phyloP scores from a whole-genome alignment of 2,797 vertebrate genomes.

The Scolopax bukidnonensis region DNA sequence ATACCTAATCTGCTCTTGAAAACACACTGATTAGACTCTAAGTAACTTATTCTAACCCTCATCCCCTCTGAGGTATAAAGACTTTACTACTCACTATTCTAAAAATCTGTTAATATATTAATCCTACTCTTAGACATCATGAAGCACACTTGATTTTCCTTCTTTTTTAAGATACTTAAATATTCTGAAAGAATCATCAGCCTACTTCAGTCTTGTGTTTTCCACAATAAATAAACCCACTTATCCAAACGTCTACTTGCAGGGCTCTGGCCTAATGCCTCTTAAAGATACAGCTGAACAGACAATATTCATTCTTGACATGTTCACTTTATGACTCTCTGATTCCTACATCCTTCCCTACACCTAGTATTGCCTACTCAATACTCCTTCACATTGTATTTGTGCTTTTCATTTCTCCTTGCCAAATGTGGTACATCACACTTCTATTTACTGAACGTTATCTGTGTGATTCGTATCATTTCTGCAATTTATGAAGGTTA shows the following conservation, averaged over 20 bases:
- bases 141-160: not conserved
- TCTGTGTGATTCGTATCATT: not conserved
- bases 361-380: not conserved
- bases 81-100: not conserved
- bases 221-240: not conserved
- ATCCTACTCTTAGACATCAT: not conserved
- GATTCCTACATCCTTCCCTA: not conserved
- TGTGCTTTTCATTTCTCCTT: not conserved
- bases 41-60: not conserved
- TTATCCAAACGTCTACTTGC: not conserved
- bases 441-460: not conserved
- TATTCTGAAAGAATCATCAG: not conserved
- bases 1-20: not conserved
- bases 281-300: not conserved
- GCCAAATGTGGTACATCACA: not conserved
- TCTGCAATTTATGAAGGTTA: conserved; percentile 61
- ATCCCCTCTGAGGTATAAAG: not conserved
- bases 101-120: not conserved
- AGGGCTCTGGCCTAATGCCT: not conserved
- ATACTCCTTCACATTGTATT: not conserved
- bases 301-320: not conserved
- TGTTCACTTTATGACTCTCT: not conserved
- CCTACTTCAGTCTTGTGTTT: not conserved
- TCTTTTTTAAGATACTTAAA: not conserved
- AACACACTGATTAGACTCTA: not conserved